These are phyloP conservation scores for Liposcelis brunnea DNA, from an alignment of 2,888 invertebrate genomes.

Conservation along the genomic window DNA sequence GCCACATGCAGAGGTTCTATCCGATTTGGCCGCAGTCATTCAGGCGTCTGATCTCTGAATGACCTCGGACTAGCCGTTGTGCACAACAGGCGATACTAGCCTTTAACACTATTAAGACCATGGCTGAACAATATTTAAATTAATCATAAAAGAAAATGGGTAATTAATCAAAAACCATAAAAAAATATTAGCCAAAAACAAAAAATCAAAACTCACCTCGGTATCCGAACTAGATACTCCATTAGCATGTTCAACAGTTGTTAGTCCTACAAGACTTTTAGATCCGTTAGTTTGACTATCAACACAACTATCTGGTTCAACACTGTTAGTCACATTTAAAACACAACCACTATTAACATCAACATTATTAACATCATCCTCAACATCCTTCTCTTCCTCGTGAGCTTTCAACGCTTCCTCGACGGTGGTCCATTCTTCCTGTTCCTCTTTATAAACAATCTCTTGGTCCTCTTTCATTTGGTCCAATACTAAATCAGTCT, in stretches of 20 bases:
- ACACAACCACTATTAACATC: not conserved
- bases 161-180: too few species aligned
- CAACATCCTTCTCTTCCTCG: slow-evolving; percentile 1
- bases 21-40: too few species aligned
- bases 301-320: not conserved
- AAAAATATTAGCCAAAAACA: not conserved
- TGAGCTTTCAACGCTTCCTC: slow-evolving; percentile 6
- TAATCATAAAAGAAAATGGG: too few species aligned
- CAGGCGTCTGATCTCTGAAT: too few species aligned
- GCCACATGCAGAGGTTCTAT: too few species aligned
- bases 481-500: too few species aligned
- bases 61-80: too few species aligned
- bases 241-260: not conserved
- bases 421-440: slow-evolving; percentile 10
- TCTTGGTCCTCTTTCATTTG: too few species aligned
- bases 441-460: not conserved
- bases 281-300: slow-evolving; percentile 7
- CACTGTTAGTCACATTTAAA: slow-evolving; percentile 4
- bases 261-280: not conserved
- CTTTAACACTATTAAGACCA: too few species aligned
- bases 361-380: not conserved
- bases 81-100: too few species aligned
- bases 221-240: not conserved
- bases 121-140: too few species aligned
- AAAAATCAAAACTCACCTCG: slow-evolving; percentile 6